phyloP scores from a whole-genome alignment of 2,888 invertebrate genomes.

The Miltochrista miniata region DNA sequence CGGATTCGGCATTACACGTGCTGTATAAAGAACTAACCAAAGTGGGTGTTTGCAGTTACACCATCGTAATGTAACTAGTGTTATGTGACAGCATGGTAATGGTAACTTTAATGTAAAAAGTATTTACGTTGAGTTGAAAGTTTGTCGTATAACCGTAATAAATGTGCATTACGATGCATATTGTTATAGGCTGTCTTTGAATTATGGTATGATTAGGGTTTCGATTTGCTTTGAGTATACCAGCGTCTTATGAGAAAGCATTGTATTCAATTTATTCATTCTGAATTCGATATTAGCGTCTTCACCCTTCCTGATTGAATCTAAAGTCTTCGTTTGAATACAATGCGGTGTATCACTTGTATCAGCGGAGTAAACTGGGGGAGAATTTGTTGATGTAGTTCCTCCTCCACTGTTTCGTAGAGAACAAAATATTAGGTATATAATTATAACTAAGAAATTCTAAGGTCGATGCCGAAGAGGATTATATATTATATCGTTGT shows the following conservation, averaged over 20 bases:
- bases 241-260: not conserved
- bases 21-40: constrained; percentile 32
- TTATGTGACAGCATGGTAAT: constrained; percentile 29
- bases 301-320: too few relatives aligned
- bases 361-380: too few relatives aligned
- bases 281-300: too few relatives aligned
- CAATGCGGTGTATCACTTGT: too few relatives aligned
- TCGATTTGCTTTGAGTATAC: not conserved
- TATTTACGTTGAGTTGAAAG: constrained; percentile 13
- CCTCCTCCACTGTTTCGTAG: too few relatives aligned
- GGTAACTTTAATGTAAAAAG: constrained; percentile 9
- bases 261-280: too few relatives aligned
- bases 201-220: not conserved
- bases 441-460: too few relatives aligned
- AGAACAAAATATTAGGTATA: too few relatives aligned
- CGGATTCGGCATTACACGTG: constrained; percentile 40
- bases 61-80: constrained; percentile 27
- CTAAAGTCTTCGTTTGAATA: too few relatives aligned
- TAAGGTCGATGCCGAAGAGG: too few relatives aligned
- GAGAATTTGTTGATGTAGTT: too few relatives aligned
- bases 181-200: not conserved
- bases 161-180: not conserved
- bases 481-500: too few relatives aligned
- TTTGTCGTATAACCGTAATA: constrained; percentile 7
- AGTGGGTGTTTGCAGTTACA: constrained; percentile 20